These are phyloP conservation scores for Ambastaia sidthimunki DNA, from an alignment of 2,797 vertebrate genomes.

Conservation along the genomic window DNA sequence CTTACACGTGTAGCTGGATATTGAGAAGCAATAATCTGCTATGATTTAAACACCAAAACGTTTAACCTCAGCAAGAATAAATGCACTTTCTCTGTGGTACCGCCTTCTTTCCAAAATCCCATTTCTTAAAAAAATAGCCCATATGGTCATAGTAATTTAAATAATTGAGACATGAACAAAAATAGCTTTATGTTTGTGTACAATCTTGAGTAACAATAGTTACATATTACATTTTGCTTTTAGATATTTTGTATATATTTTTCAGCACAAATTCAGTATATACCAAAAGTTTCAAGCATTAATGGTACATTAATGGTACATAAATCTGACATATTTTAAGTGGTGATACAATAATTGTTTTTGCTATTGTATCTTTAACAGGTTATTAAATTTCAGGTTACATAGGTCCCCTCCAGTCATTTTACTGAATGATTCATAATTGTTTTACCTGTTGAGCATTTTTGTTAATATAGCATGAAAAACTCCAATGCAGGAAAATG, in stretches of 20 bases:
- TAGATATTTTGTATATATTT: neutral
- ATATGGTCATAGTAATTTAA: no score
- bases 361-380: neutral
- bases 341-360: neutral
- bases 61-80: neutral
- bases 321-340: neutral
- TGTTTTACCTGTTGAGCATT: neutral
- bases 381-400: neutral
- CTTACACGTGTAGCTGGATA: neutral
- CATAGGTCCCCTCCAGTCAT: neutral
- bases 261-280: neutral
- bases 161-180: slow-evolving; percentile 26
- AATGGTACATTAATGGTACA: neutral
- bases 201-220: slow-evolving; percentile 58
- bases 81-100: no score
- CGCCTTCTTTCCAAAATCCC: neutral
- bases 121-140: no score
- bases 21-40: slow-evolving; percentile 3
- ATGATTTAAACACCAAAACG: neutral
- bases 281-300: neutral
- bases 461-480: neutral
- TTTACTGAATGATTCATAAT: neutral
- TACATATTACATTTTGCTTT: neutral
- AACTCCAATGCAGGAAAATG: no score
- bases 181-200: slow-evolving; percentile 1